phyloP scores from a whole-genome alignment of 2,888 invertebrate species.

The Helicoverpa assulta region DNA sequence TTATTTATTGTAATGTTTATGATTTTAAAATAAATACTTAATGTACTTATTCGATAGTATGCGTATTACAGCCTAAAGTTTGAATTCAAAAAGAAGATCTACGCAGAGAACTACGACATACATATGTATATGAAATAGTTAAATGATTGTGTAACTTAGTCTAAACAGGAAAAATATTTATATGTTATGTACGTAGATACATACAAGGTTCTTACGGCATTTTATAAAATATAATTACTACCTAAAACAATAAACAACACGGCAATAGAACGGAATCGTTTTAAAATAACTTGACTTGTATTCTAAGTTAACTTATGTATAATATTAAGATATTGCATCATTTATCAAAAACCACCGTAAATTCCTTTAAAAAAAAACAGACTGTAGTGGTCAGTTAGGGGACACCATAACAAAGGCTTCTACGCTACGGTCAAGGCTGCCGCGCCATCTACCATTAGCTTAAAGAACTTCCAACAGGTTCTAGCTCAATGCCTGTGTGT shows the following conservation, averaged over 20 bases:
- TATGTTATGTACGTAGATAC: background rate
- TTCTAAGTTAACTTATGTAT: background rate
- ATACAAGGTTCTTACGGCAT: background rate
- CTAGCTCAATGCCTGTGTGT: conserved; percentile 7
- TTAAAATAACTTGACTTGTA: background rate
- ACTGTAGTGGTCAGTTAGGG: background rate
- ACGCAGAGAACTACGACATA: too few species aligned
- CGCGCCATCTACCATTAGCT: conserved; percentile 74
- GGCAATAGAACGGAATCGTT: background rate
- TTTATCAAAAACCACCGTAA: too few species aligned
- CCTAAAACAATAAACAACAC: background rate
- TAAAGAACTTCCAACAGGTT: conserved; percentile 41
- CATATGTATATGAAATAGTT: too few species aligned
- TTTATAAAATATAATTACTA: background rate
- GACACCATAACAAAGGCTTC: conserved; percentile 17
- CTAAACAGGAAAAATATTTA: background rate
- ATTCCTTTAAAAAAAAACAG: too few species aligned
- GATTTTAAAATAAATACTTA: too few species aligned
- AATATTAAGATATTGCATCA: too few species aligned
- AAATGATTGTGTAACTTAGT: too few species aligned
- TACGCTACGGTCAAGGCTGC: conserved; percentile 41
- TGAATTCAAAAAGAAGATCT: too few species aligned
- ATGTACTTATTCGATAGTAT: too few species aligned
- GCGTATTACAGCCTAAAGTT: too few species aligned
- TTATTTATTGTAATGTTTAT: too few species aligned